Evolutionary conservation across 2,888 invertebrate genomes (phyloP).

Genomic region (Mythimna ferrago): DNA sequence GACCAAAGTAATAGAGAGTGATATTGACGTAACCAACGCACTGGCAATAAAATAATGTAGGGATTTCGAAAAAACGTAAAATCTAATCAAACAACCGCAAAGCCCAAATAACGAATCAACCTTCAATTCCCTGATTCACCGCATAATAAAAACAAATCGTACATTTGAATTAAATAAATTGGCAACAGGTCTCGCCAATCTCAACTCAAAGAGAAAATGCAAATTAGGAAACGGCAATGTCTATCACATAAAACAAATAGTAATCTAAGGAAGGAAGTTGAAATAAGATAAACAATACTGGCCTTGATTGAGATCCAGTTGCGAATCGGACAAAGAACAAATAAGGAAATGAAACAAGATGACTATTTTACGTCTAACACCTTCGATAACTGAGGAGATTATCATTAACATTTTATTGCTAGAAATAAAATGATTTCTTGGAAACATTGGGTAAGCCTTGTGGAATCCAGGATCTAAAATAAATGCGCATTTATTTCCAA

Average conservation of each 20-base stretch:
- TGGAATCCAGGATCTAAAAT: conserved; percentile 71
- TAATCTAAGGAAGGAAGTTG: conserved; percentile 67
- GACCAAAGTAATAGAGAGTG: not conserved
- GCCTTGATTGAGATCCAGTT: conserved; percentile 65
- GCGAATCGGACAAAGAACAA: conserved; percentile 49
- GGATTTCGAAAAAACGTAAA: not conserved
- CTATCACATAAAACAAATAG: conserved; percentile 54
- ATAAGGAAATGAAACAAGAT: conserved; percentile 65
- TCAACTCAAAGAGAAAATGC: conserved; percentile 45
- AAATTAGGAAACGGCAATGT: conserved; percentile 53
- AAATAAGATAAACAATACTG: conserved; percentile 65
- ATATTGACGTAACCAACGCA: not conserved
- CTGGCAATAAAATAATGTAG: not conserved
- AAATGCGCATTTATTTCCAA: conserved; percentile 63
- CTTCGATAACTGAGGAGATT: conserved; percentile 29
- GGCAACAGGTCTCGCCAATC: conserved; percentile 38
- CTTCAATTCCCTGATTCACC: conserved; percentile 7
- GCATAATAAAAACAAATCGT: conserved; percentile 34
- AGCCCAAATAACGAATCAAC: conserved; percentile 5
- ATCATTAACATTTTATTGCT: conserved; percentile 52
- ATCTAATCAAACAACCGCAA: not conserved
- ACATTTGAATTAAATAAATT: conserved; percentile 28
- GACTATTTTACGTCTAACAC: conserved; percentile 46
- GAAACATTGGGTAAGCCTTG: conserved; percentile 63
- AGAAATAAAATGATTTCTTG: conserved; percentile 60